Percentiles rank a stretch among this genome's conserved stretches.
phyloP scores from a whole-genome alignment of 2,113 vertebrate genomes.

The Tylochromis polylepis region DNA sequence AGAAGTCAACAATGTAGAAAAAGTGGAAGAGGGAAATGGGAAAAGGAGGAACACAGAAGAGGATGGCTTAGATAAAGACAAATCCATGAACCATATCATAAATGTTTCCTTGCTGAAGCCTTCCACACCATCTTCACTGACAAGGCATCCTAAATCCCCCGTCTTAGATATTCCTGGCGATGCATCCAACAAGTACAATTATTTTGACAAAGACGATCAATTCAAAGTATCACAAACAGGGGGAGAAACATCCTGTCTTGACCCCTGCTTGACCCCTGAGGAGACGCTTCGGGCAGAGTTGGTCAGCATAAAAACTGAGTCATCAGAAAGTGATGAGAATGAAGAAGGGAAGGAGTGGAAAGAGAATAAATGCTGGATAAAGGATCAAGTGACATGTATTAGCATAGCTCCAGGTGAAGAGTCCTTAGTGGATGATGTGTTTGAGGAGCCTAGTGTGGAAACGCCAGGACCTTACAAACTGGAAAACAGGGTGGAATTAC shows the following conservation, averaged over 20 bases:
- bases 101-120: conserved; percentile 23
- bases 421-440: conserved; percentile 51
- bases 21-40: conserved; percentile 8
- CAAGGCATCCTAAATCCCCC: conserved; percentile 1
- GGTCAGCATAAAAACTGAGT: conserved; percentile 74
- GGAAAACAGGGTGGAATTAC: not conserved
- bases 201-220: not conserved
- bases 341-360: conserved; percentile 51
- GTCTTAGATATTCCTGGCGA: not conserved
- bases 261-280: conserved; percentile 29
- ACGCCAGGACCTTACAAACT: not conserved
- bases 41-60: conserved; percentile 67
- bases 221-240: not conserved
- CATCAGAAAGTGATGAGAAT: conserved; percentile 77
- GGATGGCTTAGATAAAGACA: conserved; percentile 54
- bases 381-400: not conserved
- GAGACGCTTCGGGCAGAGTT: conserved; percentile 69
- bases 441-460: conserved; percentile 33
- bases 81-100: conserved; percentile 27
- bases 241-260: not conserved
- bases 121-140: not conserved
- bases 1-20: conserved; percentile 6
- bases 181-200: not conserved
- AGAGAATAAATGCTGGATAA: not conserved
- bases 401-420: not conserved